Base-by-base conservation (phyloP, 2,888 invertebrate genomes). In the Steinernema carpocapsae region DNA sequence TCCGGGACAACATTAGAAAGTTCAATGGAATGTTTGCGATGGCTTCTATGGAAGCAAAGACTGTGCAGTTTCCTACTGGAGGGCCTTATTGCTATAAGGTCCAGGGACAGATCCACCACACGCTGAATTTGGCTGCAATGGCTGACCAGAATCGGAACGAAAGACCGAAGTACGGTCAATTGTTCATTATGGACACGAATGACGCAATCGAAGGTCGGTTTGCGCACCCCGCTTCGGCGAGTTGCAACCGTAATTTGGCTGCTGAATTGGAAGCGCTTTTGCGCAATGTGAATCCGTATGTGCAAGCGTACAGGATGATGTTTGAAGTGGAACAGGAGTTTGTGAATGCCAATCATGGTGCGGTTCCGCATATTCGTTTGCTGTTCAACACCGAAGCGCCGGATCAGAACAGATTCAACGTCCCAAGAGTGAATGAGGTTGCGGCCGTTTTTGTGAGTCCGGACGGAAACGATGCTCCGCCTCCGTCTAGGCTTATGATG, bases 361-460 rank as follows among this genome's bases (percentile, higher is more conserved):
- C 24, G 14, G 32, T 43, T 17, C 70, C 37, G 4, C 2, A 70
- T 10, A n/a, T 70, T 10, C 10, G 37, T 17, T 42, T 29, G 12
- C 10, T 17, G 2, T 42, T 70, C 12, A 37, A 37, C 26, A 17
- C 17, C 17, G 37, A 37, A 32, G 70, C 32, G 6, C 37, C n/a
- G 19, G 70, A 70, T 19, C 32, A 70, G 22, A 12, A 73, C 2
- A 7, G 70, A 1, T 80, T 71, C 70, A 80, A 77, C 48, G 72
- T 51, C 4, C 76, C 76, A 56, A 70, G 56, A 12, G 48, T 73
- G 0, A 70, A 79, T 56, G 75, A 81, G 70, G 72, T 79, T 17
- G 73, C 76, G 14, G 74, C 71, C n/a, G 52, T 81, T n/a, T 79
- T 81, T 26, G 73, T 76, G 51, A 76, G 70, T 43, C 70, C 12